A percentile compares a stretch with the other conserved stretches of the same genome.
These are phyloP conservation scores for Malurus alboscapulatus DNA, from an alignment of 2,113 vertebrate species.

Conservation along the genomic window DNA sequence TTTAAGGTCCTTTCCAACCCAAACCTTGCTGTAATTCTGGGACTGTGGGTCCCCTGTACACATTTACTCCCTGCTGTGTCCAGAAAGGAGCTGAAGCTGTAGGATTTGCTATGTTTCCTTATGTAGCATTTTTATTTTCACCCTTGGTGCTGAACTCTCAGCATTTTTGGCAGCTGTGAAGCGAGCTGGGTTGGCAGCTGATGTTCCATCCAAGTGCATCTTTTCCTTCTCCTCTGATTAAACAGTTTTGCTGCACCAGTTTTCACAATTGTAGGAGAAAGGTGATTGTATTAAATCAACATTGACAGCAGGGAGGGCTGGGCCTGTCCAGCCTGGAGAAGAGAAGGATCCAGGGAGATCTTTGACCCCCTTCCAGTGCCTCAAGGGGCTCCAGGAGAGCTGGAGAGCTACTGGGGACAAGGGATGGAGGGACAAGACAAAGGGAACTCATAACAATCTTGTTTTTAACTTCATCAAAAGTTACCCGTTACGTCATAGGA, in stretches of 20 bases:
- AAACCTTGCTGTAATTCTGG: not conserved
- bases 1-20: not conserved
- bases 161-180: not conserved
- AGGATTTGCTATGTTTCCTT: not conserved
- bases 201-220: not conserved
- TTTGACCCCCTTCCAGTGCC: accelerated
- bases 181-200: not conserved
- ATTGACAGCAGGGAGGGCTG: not conserved
- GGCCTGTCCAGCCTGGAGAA: not conserved
- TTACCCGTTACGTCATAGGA: not conserved
- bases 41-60: not conserved
- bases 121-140: not conserved
- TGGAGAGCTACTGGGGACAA: not conserved
- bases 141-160: not conserved
- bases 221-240: not conserved
- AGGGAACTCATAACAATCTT: not conserved
- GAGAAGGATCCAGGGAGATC: not conserved
- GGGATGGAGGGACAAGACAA: not conserved
- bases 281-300: not conserved
- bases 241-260: not conserved
- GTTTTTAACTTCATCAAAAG: not conserved
- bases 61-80: not conserved
- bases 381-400: not conserved
- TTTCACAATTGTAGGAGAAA: not conserved
- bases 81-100: not conserved